A percentile compares a stretch with the other conserved stretches of the same genome.
Conservation (phyloP, 2,113 vertebrate species). For the Anguilla rostrata region DNA sequence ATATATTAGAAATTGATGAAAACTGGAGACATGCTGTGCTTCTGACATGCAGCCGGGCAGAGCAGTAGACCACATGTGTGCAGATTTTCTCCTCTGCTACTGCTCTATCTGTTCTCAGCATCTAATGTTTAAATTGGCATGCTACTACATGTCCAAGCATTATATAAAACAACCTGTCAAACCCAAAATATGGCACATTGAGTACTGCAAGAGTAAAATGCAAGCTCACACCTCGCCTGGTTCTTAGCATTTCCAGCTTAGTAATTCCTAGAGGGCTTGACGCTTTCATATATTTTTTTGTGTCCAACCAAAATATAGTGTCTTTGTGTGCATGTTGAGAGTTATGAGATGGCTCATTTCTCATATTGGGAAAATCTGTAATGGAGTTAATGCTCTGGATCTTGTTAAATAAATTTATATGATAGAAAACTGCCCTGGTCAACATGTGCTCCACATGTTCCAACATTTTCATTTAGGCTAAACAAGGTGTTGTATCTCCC, state of each 20-base stretch:
- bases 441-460: constrained; percentile 1
- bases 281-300: neutral
- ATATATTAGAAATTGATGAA: no score
- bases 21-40: no score
- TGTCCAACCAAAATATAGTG: neutral
- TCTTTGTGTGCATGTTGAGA: neutral
- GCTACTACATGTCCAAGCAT: neutral
- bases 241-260: no score
- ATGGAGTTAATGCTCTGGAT: neutral
- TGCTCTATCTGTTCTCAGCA: neutral
- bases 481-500: neutral
- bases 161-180: neutral
- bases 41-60: no score
- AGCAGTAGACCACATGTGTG: no score
- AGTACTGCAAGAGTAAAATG: neutral
- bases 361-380: neutral
- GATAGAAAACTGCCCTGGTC: constrained; percentile 2
- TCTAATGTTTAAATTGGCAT: neutral
- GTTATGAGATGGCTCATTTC: neutral
- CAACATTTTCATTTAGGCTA: constrained; percentile 21
- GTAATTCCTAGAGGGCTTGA: no score
- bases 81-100: no score
- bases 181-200: neutral
- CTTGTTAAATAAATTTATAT: constrained; percentile 5
- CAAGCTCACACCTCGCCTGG: no score